These are phyloP conservation scores for Limulus polyphemus DNA, from an alignment of 2,888 invertebrate species.

Conservation along the genomic window DNA sequence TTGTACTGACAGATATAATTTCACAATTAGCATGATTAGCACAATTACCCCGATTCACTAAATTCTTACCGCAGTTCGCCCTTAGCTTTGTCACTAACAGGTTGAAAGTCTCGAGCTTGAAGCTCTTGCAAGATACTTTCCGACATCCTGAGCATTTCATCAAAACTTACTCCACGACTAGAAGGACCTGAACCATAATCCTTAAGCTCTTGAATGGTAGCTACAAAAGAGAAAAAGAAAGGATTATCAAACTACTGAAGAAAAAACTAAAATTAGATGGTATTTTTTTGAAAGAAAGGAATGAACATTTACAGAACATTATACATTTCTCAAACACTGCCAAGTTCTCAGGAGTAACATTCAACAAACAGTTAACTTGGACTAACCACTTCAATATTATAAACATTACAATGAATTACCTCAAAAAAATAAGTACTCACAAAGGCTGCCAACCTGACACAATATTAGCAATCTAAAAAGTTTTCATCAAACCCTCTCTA, in stretches of 20 bases:
- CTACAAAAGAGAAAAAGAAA: not conserved
- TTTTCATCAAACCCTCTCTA: too few species aligned
- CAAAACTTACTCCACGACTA: conserved; percentile 17
- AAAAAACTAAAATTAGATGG: not conserved
- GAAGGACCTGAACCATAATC: conserved; percentile 15
- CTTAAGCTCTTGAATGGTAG: not conserved
- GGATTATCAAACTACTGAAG: not conserved
- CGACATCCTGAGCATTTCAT: conserved; percentile 33
- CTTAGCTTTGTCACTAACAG: conserved; percentile 26
- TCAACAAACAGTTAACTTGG: too few species aligned
- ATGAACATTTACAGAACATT: not conserved
- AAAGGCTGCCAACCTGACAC: too few species aligned
- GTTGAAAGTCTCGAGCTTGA: conserved; percentile 31
- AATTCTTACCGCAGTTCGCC: conserved; percentile 26
- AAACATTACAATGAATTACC: too few species aligned
- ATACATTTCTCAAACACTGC: too few species aligned
- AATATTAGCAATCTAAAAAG: too few species aligned
- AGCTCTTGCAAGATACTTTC: conserved; percentile 35
- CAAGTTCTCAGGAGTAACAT: too few species aligned
- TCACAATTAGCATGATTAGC: too few species aligned
- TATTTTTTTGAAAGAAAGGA: not conserved
- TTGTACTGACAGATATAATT: too few species aligned
- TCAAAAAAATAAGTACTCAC: too few species aligned
- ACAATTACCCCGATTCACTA: not conserved
- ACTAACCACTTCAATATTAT: too few species aligned